These are phyloP conservation scores for Episyrphus balteatus DNA, from an alignment of 1,140 invertebrate genomes.

Conservation along the genomic window DNA sequence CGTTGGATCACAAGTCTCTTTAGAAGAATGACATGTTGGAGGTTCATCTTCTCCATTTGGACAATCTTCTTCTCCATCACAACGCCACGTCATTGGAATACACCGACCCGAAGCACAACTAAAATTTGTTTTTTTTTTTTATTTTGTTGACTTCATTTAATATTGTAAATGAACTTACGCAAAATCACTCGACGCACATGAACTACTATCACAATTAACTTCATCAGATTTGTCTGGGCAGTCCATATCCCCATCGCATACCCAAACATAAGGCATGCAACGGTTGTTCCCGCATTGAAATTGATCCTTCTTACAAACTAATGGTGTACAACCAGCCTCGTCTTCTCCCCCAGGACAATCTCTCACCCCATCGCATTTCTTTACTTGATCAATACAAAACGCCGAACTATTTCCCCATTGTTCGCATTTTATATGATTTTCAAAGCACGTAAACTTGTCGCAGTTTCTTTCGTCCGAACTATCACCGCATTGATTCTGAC, in stretches of 20 bases:
- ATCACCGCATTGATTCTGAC: constrained; percentile 52
- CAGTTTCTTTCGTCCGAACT: constrained; percentile 53
- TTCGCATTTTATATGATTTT: constrained; percentile 30
- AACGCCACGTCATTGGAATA: constrained; percentile 70
- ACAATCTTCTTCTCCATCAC: constrained; percentile 66
- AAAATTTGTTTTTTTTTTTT: background rate
- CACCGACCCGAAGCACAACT: constrained; percentile 57
- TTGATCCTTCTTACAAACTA: constrained; percentile 47
- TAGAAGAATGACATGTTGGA: constrained; percentile 42
- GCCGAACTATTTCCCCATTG: constrained; percentile 20
- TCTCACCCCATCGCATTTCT: constrained; percentile 38
- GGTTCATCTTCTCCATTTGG: constrained; percentile 59
- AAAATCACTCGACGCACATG: constrained; percentile 41
- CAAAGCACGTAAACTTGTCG: constrained; percentile 37
- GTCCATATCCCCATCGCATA: constrained; percentile 65
- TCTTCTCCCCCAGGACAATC: constrained; percentile 63
- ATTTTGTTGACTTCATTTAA: background rate
- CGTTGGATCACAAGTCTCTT: constrained; percentile 53
- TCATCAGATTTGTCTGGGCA: constrained; percentile 63
- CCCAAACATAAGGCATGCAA: constrained; percentile 67
- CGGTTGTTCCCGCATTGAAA: constrained; percentile 59
- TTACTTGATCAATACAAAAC: constrained; percentile 29
- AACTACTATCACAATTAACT: constrained; percentile 43
- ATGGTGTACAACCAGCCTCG: constrained; percentile 42
- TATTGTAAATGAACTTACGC: constrained; percentile 28